Base-by-base conservation (phyloP, 2,888 invertebrate genomes). In the Sisyra terminalis region DNA sequence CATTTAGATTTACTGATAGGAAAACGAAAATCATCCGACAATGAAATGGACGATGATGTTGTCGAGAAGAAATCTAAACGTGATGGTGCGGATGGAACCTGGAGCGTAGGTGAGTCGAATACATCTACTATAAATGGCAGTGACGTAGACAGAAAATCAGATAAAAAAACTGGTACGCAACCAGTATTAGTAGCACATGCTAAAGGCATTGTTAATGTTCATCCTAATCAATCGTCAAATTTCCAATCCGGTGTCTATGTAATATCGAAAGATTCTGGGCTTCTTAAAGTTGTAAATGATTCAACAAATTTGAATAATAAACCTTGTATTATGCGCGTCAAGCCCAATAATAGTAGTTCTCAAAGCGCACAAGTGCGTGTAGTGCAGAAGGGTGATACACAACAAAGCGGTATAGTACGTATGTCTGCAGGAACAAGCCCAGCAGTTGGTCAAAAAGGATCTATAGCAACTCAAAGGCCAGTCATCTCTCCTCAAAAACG, bases 221-320 rank as follows among this genome's bases (percentile, higher is more conserved):
- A 79, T 56, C 78, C 79, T 37, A 78, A 78, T 53, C 78, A 79
- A 58, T 70, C 79, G 65, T 77, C 80, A 14, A 65, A 67, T 32
- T 54, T 70, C 41, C 64, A 70, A 50, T 63, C 70, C 52, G 79
- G 79, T 50, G 78, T 82, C 31, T 82, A 81, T 55, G 78, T 81
- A 43, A 79, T 82, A 77, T 79, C 80, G 7, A 75, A 78, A 57
- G 80, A 79, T 50, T 78, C 79, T 30, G 80, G 79, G 34, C 78
- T 79, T 41, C 78, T 79, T 57, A 79, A 78, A 57, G 65, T 79
- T 43, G 77, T 78, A 55, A 63, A 31, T 61, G 64, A 29, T 58
- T 63, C 29, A 61, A 64, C 56, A 60, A 67, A 46, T 62, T 66
- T 43, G 63, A 64, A 32, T 50, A 64, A 11, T 56, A 64, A 43